Conservation (phyloP, 23 tunicate genomes). For the Diplosoma virens region DNA sequence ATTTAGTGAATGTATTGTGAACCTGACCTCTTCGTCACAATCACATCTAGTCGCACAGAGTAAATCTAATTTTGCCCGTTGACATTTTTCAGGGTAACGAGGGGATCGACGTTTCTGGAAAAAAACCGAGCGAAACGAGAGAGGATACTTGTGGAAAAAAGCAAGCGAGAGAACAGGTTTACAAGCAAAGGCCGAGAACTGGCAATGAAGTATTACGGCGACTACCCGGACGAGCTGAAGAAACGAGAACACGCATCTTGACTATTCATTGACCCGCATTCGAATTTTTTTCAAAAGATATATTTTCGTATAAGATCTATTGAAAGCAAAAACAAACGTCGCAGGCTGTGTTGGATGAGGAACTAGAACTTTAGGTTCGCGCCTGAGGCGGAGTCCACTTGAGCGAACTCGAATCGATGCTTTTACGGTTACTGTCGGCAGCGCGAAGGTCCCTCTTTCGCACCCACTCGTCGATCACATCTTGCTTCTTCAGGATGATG, state of each 20-base stretch:
- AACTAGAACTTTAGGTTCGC: not conserved
- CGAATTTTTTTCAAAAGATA: not conserved
- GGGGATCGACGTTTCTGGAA: constrained; percentile 40
- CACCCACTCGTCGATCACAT: constrained; percentile 65
- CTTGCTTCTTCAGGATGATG: constrained; percentile 80
- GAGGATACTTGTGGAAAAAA: constrained; percentile 36
- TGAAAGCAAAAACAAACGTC: not conserved
- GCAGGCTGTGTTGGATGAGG: not conserved
- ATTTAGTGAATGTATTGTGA: too few relatives aligned
- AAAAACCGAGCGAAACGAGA: constrained; percentile 59
- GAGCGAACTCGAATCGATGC: constrained; percentile 57
- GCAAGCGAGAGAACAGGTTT: constrained; percentile 42
- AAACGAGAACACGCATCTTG: not conserved
- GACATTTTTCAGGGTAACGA: constrained; percentile 2
- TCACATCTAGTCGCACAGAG: not conserved
- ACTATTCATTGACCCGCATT: not conserved
- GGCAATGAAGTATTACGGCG: constrained; percentile 47
- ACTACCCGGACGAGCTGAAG: constrained; percentile 32
- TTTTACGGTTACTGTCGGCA: constrained; percentile 43
- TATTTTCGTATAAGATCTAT: not conserved
- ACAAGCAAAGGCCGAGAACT: constrained; percentile 20
- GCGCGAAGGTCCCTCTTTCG: constrained; percentile 43
- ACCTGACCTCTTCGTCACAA: too few relatives aligned
- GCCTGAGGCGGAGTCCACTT: constrained; percentile 76
- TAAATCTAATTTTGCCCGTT: not conserved